Conservation (phyloP, 2,888 invertebrate genomes). For the Criorhina ranunculi region DNA sequence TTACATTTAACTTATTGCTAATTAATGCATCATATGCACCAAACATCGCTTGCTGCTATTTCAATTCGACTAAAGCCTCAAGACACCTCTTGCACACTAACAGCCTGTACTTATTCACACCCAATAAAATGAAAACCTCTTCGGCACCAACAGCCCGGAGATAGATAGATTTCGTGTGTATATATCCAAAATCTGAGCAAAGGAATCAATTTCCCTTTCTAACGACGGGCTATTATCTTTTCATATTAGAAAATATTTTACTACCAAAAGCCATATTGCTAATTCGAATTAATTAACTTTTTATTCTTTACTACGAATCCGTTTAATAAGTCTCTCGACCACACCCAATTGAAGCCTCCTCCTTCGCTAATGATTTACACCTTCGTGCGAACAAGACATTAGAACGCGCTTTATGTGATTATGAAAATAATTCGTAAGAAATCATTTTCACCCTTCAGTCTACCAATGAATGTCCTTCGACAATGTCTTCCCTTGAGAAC, state of each 20-base stretch:
- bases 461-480: constrained; percentile 1
- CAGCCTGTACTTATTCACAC: no score
- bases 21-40: no score
- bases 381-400: constrained; percentile 65
- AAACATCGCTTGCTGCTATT: no score
- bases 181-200: constrained; percentile 27
- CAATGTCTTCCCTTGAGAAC: not conserved
- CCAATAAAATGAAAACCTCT: no score
- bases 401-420: constrained; percentile 51
- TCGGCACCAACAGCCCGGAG: no score
- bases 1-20: no score
- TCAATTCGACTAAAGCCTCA: no score
- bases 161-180: no score
- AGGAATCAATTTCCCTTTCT: constrained; percentile 28
- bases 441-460: constrained; percentile 17
- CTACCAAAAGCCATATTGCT: constrained; percentile 45
- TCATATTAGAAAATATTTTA: constrained; percentile 41
- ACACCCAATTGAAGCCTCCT: constrained; percentile 33
- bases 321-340: constrained; percentile 37
- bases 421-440: constrained; percentile 41
- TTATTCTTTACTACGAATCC: constrained; percentile 33
- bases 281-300: constrained; percentile 59
- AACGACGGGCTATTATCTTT: constrained; percentile 32
- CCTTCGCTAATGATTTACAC: constrained; percentile 62
- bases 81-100: no score